Evolutionary conservation across 2,888 invertebrate species (phyloP), one percentile per base, ranked within the genome.

Genomic region (Pollenia labialis): DNA sequence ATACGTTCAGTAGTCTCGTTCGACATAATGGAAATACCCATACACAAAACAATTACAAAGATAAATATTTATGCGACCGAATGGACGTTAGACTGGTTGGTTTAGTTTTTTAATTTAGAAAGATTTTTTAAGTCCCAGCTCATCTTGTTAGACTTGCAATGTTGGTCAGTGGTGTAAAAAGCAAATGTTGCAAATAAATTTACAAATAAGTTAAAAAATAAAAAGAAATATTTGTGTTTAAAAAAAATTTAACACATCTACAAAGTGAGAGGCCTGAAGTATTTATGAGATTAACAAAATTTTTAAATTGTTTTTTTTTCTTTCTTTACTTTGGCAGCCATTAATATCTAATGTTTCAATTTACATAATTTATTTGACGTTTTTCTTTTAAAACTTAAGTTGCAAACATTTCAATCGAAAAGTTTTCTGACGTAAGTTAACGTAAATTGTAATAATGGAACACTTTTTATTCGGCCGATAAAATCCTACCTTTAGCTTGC

Each of bases 61-160:
- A 54, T 56, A 72, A 69, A 58, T 64, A 69, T 85, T 74, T 80
- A 71, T 66, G 60, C 58, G 66, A 74, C 48, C 71, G 66, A 66
- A 32, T 32, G 32, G 32, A 66, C 32, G 44, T 66, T 66, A 40
- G 48, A 42, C 56, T 75, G 74, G 56, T 54, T 75, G 74, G 56
- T 54, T 80, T 72, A 42, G 69, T 52, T 74, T 85, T 32, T 54
- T n/a, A 23, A 54, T 77, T 76, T 46, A 76, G 58, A 72, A 56
- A 81, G 50, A 81, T 58, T 50, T 81, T 54, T 56, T 32, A 44
- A 52, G 72, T 72, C 77, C 68, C 83, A 74, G 46, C 74, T 77
- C 81, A 68, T 75, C 68, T 75, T 14, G 66, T 62, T 77, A 40
- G 12, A 50, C 14, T 32, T 10, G 18, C 18, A 77, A 71, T 77